phyloP scores from a whole-genome alignment of 2,888 invertebrate genomes.

The Sinohyriopsis cumingii region DNA sequence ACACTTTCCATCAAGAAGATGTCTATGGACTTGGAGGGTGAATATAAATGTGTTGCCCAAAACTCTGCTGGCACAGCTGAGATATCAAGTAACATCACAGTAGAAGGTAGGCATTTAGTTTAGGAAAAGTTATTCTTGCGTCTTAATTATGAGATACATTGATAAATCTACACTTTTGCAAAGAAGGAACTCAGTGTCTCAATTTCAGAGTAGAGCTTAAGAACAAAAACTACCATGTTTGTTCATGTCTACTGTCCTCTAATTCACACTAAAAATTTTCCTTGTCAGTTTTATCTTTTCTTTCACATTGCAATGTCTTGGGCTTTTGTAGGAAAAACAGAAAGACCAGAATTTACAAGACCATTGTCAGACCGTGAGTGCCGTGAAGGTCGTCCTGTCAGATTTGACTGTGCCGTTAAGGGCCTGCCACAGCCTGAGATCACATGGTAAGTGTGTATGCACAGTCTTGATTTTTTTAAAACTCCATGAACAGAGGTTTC shows the following conservation, averaged over 20 bases:
- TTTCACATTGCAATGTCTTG: slow-evolving; percentile 7
- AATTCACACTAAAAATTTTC: too few relatives aligned
- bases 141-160: not conserved
- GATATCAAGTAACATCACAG: slow-evolving; percentile 78
- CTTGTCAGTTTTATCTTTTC: not conserved
- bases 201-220: too few relatives aligned
- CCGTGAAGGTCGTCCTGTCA: slow-evolving; percentile 65
- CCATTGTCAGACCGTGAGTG: slow-evolving; percentile 61
- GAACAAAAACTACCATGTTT: too few relatives aligned
- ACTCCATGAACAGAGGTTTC: not conserved
- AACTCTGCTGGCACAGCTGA: slow-evolving; percentile 92
- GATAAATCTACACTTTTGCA: too few relatives aligned
- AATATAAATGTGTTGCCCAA: slow-evolving; percentile 93
- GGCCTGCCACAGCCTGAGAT: slow-evolving; percentile 92
- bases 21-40: slow-evolving; percentile 76
- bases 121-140: slow-evolving; percentile 1
- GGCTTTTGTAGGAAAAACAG: slow-evolving; percentile 57
- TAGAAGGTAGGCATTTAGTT: slow-evolving; percentile 82
- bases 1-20: slow-evolving; percentile 58
- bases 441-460: slow-evolving; percentile 79
- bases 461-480: slow-evolving; percentile 1
- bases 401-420: slow-evolving; percentile 78
- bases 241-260: too few relatives aligned
- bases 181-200: too few relatives aligned
- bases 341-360: slow-evolving; percentile 63